Base-by-base conservation (phyloP, 2,113 vertebrate species). In the Steatornis caripensis region DNA sequence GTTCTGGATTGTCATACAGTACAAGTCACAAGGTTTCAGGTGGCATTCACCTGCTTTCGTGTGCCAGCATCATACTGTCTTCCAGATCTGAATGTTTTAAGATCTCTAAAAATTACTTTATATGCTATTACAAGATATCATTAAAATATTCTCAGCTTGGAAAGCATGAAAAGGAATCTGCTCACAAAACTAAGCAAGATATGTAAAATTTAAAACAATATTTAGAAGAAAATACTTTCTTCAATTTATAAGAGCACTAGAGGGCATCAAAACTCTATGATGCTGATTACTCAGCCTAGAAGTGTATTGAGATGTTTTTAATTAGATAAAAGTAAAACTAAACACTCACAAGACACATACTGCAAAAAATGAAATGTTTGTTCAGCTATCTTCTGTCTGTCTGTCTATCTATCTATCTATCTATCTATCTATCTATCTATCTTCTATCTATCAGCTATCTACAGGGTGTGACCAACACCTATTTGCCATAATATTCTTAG, bases 181-280 rank as follows among this genome's bases (percentile, higher is more conserved):
- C 48, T 94, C 71, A 43, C 51, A 86, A 86, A 74, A 49, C 13
- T 27, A 89, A 53, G 23, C 36, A 72, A 78, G 27, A 26, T 51
- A 46, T 0, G 1, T 54, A 72, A 82, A 64, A 79, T 72, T 48
- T 49, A 51, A 65, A 84, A n/a, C 17, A 62, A 7, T 23, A 11
- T 46, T 57, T 49, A 29, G 51, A 75, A 93, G 65, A 51, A 83
- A 91, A 46, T 43, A 32, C 14, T 77, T 95, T 74, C 23, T 89
- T 71, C 32, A 20, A 41, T 46, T 72, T 84, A n/a, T 46, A 65
- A 79, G 79, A 79, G 45, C 97, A 96, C 94, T 95, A 97, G 97
- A 95, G 96, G 96, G 96, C 97, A 95, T 87, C 94, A 96, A 54
- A 97, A 92, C 70, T 89, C 95, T 74, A 15, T 19, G 37, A 27